These are phyloP conservation scores for Scelioninae gen. 2 DNA, from an alignment of 2,888 invertebrate species.

Conservation along the genomic window DNA sequence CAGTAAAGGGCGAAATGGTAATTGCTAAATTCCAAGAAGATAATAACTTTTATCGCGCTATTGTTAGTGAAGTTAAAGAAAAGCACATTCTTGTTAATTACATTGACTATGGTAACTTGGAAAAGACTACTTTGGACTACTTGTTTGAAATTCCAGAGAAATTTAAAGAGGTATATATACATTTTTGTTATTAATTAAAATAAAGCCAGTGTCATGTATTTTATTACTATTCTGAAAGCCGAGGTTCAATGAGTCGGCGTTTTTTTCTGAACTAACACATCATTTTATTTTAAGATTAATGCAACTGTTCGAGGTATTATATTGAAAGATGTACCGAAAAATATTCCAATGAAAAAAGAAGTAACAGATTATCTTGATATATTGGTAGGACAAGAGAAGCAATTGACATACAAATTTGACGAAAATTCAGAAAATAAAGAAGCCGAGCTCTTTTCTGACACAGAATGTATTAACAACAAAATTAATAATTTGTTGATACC, in stretches of 20 bases:
- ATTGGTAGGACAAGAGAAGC: constrained; percentile 62
- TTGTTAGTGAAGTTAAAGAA: constrained; percentile 64
- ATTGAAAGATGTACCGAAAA: constrained; percentile 65
- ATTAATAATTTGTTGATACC: constrained; percentile 66
- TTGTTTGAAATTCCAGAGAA: constrained; percentile 64
- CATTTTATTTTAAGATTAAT: constrained; percentile 52
- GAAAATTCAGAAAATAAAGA: constrained; percentile 61
- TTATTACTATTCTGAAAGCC: constrained; percentile 1
- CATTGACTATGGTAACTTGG: constrained; percentile 72
- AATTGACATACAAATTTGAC: constrained; percentile 64
- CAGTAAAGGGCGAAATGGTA: constrained; percentile 68
- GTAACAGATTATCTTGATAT: constrained; percentile 63
- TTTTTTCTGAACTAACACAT: constrained; percentile 1
- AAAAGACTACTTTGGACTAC: constrained; percentile 60
- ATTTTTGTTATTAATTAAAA: too few relatives aligned
- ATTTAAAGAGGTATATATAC: constrained; percentile 64
- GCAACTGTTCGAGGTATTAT: constrained; percentile 62
- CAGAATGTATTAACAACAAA: constrained; percentile 66
- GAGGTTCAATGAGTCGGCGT: too few relatives aligned
- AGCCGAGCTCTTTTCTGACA: constrained; percentile 56
- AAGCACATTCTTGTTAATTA: constrained; percentile 64
- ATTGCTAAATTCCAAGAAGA: constrained; percentile 67
- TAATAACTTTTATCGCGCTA: constrained; percentile 71
- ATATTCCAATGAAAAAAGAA: constrained; percentile 66
- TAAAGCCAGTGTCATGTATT: too few relatives aligned